Evolutionary conservation across 2,113 vertebrate genomes (phyloP).

Genomic region (Tragelaphus strepsiceros): DNA sequence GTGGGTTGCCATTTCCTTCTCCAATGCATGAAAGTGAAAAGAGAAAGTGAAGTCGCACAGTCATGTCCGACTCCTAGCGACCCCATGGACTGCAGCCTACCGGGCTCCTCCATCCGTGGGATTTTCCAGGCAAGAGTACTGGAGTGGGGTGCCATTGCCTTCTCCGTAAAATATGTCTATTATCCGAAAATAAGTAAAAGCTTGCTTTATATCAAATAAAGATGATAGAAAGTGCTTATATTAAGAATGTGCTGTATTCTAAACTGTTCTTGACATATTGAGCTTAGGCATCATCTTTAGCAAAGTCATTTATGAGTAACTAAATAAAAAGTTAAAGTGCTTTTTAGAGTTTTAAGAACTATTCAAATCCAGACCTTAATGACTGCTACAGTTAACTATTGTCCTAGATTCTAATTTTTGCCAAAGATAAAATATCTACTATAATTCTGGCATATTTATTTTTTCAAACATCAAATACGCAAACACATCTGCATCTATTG

Average conservation of each 20-base stretch:
- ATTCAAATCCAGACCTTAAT: neutral
- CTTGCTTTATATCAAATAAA: neutral
- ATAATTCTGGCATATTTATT: neutral
- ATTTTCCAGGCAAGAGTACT: no score
- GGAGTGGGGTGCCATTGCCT: no score
- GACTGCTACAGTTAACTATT: neutral
- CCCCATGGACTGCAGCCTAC: no score
- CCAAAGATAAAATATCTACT: neutral
- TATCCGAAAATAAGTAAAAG: neutral
- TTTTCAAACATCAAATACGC: neutral
- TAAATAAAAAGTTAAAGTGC: neutral
- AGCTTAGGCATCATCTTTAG: neutral
- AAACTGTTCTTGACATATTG: neutral
- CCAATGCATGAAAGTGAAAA: no score
- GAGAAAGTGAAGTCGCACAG: no score
- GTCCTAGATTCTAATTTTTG: neutral
- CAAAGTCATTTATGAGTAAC: neutral
- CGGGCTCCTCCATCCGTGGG: no score
- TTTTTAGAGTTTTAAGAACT: neutral
- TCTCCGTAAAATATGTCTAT: neutral
- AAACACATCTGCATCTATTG: fast-evolving
- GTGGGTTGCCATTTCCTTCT: no score
- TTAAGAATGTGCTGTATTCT: neutral
- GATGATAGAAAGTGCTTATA: neutral
- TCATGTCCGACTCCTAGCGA: no score